Base-by-base conservation (phyloP, 2,797 vertebrate species). In the Petrocephalus sullivani region DNA sequence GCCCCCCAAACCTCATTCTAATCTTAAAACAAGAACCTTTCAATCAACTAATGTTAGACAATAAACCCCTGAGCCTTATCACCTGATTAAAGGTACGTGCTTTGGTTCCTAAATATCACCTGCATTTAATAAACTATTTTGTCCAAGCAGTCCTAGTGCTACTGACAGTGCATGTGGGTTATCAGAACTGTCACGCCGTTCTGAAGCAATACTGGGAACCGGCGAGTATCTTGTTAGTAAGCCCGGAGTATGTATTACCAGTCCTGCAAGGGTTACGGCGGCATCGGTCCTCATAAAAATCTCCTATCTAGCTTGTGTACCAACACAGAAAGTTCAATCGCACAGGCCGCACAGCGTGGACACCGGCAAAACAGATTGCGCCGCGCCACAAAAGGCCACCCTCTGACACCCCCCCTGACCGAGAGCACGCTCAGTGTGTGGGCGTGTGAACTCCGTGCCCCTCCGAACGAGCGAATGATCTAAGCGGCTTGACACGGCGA, bases 401-500 rank as follows among this genome's bases (percentile, higher is more conserved):
- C 71, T 2, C 37, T n/a, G 71, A n/a, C 71, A 46, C 71, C 37
- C 5, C 37, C 7, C 5, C 6, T 28, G 33, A 82, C 16, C 0
- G 41, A 3, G 16, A 82, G 19, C n/a, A 46, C 3, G 21, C 19
- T 49, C 8, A 49, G 12, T 9, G 75, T 33, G 49, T 3, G n/a
- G 49, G 81, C 7, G 46, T 12, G 19, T 19, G 6, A 49, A 53
- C 37, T 19, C 78, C 51, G 78, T 83, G 19, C 14, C 56, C 1
- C n/a, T 61, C 37, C 41, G 41, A 82, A 16, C 14, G 54, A 4
- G 28, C 23, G 49, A 51, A 28, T 16, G 88, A 87, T 21, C 37
- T 7, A 82, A 86, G 91, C 92, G 92, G 92, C 93, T 93, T 92
- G 92, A 87, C 67, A 83, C 83, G 71, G 89, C 82, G 84, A 88